Evolutionary conservation across 2,113 vertebrate genomes (phyloP).

Genomic region (Cervus canadensis): DNA sequence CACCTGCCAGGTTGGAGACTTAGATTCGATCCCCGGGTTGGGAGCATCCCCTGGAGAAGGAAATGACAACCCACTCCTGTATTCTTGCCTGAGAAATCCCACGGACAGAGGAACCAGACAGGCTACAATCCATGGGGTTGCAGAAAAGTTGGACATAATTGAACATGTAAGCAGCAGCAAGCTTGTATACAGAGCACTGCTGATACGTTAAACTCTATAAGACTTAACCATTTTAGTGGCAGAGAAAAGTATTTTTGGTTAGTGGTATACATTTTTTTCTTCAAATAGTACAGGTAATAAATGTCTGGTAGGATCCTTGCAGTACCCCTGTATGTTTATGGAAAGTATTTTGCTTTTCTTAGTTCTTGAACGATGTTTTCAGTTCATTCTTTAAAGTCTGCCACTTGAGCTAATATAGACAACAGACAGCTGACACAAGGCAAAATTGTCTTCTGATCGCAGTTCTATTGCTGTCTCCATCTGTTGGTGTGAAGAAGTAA

Average conservation of each 20-base stretch:
- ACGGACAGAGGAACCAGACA: not conserved
- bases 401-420: not conserved
- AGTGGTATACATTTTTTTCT: not conserved
- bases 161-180: not conserved
- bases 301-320: not conserved
- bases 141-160: not conserved
- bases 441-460: constrained; percentile 26
- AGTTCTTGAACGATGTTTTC: not conserved
- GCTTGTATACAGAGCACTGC: not conserved
- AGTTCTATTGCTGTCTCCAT: constrained; percentile 48
- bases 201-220: not conserved
- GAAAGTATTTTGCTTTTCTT: not conserved
- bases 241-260: constrained; percentile 8
- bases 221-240: not conserved
- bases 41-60: not conserved
- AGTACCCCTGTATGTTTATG: not conserved
- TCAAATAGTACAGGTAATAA: not conserved
- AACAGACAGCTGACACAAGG: constrained; percentile 28
- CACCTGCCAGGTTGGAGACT: not conserved
- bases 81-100: not conserved
- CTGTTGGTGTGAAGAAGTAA: constrained; percentile 65
- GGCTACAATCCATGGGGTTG: not conserved
- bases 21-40: not conserved
- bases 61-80: not conserved
- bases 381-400: not conserved